Conservation (phyloP, 2,113 vertebrate species). For the Phalacrocorax brasilianus region DNA sequence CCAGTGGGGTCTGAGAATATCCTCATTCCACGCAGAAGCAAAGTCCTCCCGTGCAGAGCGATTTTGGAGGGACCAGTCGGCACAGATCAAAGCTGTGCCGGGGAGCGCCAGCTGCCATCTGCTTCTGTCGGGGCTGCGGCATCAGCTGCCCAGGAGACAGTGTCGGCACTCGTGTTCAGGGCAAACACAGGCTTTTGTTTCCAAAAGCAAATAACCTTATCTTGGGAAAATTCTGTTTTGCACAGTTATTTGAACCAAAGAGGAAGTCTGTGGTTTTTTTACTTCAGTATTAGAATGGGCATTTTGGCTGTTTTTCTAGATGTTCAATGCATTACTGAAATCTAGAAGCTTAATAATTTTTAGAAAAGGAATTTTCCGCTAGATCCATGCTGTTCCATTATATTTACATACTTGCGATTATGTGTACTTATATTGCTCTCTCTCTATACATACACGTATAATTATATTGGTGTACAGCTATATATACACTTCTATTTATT, state of each 20-base stretch:
- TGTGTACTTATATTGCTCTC: neutral
- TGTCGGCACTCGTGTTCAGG: neutral
- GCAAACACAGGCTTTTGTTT: neutral
- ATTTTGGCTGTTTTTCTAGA: neutral
- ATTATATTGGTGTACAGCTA: neutral
- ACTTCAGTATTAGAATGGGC: neutral
- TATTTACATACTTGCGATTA: neutral
- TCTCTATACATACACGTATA: neutral
- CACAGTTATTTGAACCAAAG: neutral
- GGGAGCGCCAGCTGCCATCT: neutral
- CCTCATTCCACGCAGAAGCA: fast-evolving
- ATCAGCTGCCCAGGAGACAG: neutral
- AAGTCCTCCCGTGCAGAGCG: neutral
- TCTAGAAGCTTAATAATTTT: neutral
- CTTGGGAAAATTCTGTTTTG: neutral
- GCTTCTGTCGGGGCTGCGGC: neutral
- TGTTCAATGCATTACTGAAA: neutral
- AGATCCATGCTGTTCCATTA: neutral
- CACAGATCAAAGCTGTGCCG: neutral
- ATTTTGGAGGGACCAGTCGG: neutral
- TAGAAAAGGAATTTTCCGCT: neutral
- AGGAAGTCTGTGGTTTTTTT: neutral
- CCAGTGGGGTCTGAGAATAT: fast-evolving
- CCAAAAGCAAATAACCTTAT: constrained; percentile 1
- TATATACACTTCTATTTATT: neutral